Evolutionary conservation across 1,140 invertebrate genomes (phyloP), one percentile per base, ranked within the genome.

Genomic region (Zaprionus lachaisei): DNA sequence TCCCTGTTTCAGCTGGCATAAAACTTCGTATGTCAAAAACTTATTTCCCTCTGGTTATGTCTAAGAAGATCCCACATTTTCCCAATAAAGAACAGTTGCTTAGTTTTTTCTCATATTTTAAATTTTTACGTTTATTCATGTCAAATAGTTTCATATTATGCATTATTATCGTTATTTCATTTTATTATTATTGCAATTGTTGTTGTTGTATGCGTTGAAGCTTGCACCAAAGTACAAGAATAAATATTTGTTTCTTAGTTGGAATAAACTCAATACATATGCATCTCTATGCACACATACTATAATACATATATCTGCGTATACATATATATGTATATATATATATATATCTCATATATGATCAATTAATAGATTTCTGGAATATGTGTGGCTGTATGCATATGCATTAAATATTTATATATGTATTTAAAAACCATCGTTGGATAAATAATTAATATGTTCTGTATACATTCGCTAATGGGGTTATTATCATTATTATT

Each of bases 391-490:
- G 58, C 24, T 34, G 47, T 67, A 9, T 77, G 28, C 67, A 34
- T 73, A 60, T 68, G 64, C 47, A 63, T 47, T 64, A 17, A 56
- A 56, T 79, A 86, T 76, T 55, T 65, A 72, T 38, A 57, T 31
- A 63, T 67, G 49, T 81, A 67, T 75, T 72, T 75, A 72, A 85
- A 84, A 86, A 81, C 67, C 79, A 69, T 75, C 60, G 54, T 75
- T 79, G 74, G 68, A 85, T 81, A 69, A 60, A 65, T 64, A 64
- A 71, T 71, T 61, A 11, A 61, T 22, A 38, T 72, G 15, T 62
- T n/a, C 64, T 70, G 77, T 84, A 84, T 80, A 83, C 81, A 73
- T 67, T 72, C 55, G 63, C 67, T 71, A 81, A 62, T 77, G 56
- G 78, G 81, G 41, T 57, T 71, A 74, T 71, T 51, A 64, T 70